Percentiles rank a stretch among this genome's conserved stretches.
phyloP scores from a whole-genome alignment of 2,888 invertebrate species.

The Cantharis rustica region DNA sequence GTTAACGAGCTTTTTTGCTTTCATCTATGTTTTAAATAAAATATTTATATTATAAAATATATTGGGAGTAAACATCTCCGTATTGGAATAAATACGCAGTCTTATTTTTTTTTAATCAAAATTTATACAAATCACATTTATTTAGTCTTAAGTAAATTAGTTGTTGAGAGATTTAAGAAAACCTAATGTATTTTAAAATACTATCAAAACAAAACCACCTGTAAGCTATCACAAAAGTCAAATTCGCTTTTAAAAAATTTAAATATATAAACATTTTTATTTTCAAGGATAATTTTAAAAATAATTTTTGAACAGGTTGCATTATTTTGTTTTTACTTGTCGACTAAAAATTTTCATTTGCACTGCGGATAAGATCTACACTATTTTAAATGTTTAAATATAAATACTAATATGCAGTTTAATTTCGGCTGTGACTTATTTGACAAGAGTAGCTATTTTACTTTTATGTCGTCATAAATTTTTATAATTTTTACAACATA shows the following conservation, averaged over 20 bases:
- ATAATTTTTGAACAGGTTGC: neutral
- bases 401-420: neutral
- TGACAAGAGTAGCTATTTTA: neutral
- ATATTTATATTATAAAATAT: neutral
- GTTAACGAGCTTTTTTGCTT: neutral
- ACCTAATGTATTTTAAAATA: neutral
- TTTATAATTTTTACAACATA: neutral
- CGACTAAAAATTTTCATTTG: neutral
- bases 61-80: neutral
- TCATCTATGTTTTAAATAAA: neutral
- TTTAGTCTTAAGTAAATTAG: neutral
- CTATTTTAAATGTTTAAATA: neutral
- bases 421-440: neutral
- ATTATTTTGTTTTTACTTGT: neutral
- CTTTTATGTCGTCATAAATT: neutral
- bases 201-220: neutral
- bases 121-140: neutral
- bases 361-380: neutral
- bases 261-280: neutral
- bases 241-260: neutral
- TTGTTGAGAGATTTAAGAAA: neutral
- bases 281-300: neutral
- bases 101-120: neutral
- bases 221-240: neutral
- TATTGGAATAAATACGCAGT: neutral